Evolutionary conservation across 2,797 vertebrate genomes (phyloP).

Genomic region (Chiroxiphia lanceolata): DNA sequence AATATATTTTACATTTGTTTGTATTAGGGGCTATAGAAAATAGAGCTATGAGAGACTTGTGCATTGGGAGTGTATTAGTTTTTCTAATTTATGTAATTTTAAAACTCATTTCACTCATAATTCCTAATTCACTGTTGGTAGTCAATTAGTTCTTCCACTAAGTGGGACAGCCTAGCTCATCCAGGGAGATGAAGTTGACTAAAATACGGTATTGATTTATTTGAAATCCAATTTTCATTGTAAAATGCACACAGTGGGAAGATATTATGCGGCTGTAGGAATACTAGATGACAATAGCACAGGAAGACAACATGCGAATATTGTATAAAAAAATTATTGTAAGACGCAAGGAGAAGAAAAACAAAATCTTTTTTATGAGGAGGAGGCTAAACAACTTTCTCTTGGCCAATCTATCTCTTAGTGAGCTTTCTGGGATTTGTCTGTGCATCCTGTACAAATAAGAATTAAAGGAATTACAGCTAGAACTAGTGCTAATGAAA

Average conservation of each 20-base stretch:
- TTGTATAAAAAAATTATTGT: not conserved
- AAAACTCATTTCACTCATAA: slow-evolving; percentile 7
- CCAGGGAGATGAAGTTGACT: not conserved
- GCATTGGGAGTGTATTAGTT: not conserved
- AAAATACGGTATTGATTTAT: not conserved
- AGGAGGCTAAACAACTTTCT: not conserved
- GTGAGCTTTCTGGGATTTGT: not conserved
- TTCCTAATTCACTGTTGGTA: not conserved
- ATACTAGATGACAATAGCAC: not conserved
- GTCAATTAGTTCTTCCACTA: not conserved
- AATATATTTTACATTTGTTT: not conserved
- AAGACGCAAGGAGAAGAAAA: not conserved
- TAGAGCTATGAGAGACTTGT: not conserved
- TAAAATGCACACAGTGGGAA: not conserved
- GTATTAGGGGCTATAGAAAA: not conserved
- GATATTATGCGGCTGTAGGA: not conserved
- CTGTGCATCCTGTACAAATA: not conserved
- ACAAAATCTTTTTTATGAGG: not conserved
- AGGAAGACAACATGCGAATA: not conserved
- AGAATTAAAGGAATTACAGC: not conserved
- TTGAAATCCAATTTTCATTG: slow-evolving; percentile 3
- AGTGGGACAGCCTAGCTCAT: not conserved
- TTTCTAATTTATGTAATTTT: slow-evolving; percentile 11
- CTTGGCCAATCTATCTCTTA: not conserved
- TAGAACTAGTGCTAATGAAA: not conserved